A percentile compares a stretch with the other conserved stretches of the same genome.
These are phyloP conservation scores for Drosophila burlai DNA, from an alignment of 1,140 invertebrate species.

Conservation along the genomic window DNA sequence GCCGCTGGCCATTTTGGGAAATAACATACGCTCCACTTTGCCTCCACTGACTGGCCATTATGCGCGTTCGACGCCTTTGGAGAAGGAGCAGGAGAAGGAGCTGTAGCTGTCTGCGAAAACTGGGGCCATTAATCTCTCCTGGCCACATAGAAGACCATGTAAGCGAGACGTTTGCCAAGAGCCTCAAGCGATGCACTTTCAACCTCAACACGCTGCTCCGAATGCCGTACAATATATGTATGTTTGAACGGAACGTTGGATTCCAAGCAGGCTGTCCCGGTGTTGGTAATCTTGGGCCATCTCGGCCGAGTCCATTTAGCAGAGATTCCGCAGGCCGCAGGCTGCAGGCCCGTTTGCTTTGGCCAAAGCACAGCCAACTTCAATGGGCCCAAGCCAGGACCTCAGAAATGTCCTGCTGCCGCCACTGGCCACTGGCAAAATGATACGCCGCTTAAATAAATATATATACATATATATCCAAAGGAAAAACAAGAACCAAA, in stretches of 20 bases:
- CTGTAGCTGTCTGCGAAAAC: conserved; percentile 35
- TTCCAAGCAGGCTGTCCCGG: conserved; percentile 8
- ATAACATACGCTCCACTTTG: conserved; percentile 37
- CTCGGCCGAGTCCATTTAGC: conserved; percentile 54
- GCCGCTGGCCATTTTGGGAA: conserved; percentile 17
- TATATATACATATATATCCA: conserved; percentile 47
- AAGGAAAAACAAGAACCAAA: conserved; percentile 16
- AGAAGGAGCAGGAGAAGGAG: neutral
- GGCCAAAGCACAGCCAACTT: conserved; percentile 43
- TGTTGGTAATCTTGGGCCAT: conserved; percentile 47
- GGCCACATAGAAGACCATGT: conserved; percentile 55
- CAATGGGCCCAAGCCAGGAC: conserved; percentile 42
- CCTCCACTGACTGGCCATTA: conserved; percentile 10
- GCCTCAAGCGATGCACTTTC: conserved; percentile 42
- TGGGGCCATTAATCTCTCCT: conserved; percentile 66
- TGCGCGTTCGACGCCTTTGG: conserved; percentile 31
- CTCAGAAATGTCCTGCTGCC: conserved; percentile 33
- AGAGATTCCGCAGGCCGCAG: conserved; percentile 43
- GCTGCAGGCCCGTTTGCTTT: conserved; percentile 54
- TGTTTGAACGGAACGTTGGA: neutral
- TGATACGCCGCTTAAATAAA: conserved; percentile 45
- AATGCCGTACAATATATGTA: neutral
- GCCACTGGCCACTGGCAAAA: conserved; percentile 31
- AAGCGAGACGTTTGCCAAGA: conserved; percentile 48
- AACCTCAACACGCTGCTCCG: conserved; percentile 33